Percentiles rank a stretch among this genome's conserved stretches.
These are phyloP conservation scores for Apantesis nais DNA, from an alignment of 2,888 invertebrate genomes.

Conservation along the genomic window DNA sequence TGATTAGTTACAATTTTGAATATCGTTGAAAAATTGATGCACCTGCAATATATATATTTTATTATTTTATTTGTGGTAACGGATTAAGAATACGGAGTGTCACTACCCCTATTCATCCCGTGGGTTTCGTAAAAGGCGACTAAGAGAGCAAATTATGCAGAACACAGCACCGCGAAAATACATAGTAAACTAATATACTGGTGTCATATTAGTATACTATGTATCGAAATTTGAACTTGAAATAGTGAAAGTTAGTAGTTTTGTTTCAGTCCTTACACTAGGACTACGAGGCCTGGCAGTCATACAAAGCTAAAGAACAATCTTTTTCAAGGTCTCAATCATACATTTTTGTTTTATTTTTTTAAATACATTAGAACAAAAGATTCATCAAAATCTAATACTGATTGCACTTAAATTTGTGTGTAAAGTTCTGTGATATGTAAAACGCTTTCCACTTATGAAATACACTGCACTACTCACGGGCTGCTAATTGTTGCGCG, in stretches of 20 bases:
- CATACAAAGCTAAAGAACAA: background rate
- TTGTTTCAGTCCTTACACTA: no score
- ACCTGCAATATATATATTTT: background rate
- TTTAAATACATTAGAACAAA: background rate
- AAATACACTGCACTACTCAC: constrained; percentile 28
- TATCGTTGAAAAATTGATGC: background rate
- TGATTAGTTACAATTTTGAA: background rate
- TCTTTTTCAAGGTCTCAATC: background rate
- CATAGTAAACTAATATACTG: background rate
- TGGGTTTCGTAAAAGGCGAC: no score
- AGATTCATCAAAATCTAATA: background rate
- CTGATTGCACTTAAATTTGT: no score
- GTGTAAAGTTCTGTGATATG: no score
- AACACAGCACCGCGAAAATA: no score
- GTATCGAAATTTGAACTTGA: background rate
- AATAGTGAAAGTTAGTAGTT: no score
- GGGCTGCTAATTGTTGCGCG: constrained; percentile 74
- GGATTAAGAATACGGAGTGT: no score
- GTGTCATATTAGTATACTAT: background rate
- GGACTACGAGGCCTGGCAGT: background rate
- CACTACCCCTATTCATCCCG: no score
- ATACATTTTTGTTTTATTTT: background rate
- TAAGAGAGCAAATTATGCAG: no score
- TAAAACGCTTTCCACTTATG: constrained; percentile 23
- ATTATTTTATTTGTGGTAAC: no score